These are phyloP conservation scores for Cercopithecus hamlyni DNA, from an alignment of 2,797 vertebrate genomes.

Conservation along the genomic window DNA sequence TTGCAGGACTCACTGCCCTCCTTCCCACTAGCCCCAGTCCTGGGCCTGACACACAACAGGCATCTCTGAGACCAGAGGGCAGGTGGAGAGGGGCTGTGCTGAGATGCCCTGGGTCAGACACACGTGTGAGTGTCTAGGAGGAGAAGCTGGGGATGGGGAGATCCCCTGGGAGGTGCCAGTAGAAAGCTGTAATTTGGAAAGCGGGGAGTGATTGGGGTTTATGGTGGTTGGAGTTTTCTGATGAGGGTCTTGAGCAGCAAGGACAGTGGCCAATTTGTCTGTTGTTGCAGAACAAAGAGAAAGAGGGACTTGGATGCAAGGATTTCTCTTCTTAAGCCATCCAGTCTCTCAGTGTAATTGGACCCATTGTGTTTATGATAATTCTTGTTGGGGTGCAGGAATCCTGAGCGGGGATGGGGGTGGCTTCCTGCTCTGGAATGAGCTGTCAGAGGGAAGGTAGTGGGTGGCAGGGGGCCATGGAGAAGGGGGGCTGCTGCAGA, in stretches of 20 bases:
- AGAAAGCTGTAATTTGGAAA: background rate
- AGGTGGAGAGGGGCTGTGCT: background rate
- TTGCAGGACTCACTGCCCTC: rapidly evolving
- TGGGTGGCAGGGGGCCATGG: background rate
- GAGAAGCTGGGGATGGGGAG: background rate
- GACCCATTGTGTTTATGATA: constrained; percentile 48
- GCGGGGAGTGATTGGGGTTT: background rate
- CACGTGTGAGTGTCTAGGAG: background rate
- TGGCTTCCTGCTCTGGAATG: background rate
- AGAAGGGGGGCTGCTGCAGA: background rate
- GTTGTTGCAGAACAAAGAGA: background rate
- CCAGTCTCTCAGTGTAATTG: constrained; percentile 2
- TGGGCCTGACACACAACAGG: background rate
- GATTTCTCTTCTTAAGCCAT: background rate
- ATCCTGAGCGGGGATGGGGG: background rate
- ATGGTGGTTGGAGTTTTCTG: background rate
- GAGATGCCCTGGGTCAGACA: background rate
- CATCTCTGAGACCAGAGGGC: background rate
- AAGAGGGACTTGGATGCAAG: too few relatives aligned
- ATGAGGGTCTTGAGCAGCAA: background rate
- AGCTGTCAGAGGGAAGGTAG: background rate
- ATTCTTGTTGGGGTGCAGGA: background rate
- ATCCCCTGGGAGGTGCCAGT: too few relatives aligned
- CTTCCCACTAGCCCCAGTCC: background rate
- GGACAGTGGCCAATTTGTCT: background rate